Conservation (phyloP, 2,888 invertebrate genomes). For the Alloscopus bannaensis region DNA sequence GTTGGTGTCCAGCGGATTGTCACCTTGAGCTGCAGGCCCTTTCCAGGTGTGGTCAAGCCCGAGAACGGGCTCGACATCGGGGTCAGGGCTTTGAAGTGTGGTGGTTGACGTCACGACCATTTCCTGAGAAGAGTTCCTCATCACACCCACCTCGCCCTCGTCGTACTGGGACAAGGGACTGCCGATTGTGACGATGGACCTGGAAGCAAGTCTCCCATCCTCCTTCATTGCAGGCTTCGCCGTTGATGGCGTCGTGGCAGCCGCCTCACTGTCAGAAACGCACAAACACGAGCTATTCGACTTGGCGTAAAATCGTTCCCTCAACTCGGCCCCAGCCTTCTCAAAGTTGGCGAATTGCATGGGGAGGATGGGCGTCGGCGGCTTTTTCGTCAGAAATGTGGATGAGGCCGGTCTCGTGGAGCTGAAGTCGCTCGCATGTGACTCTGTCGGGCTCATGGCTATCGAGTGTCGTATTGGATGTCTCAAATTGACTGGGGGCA, state of each 20-base stretch:
- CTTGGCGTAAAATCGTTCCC: slow-evolving; percentile 65
- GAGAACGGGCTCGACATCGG: slow-evolving; percentile 62
- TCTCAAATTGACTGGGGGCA: slow-evolving; percentile 35
- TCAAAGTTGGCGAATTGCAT: slow-evolving; percentile 68
- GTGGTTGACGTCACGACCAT: not conserved
- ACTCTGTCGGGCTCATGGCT: slow-evolving; percentile 41
- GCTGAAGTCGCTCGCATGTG: slow-evolving; percentile 23
- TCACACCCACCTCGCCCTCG: not conserved
- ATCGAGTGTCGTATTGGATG: slow-evolving; percentile 10
- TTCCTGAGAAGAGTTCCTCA: not conserved
- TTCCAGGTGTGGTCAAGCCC: slow-evolving; percentile 71
- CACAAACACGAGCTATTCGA: slow-evolving; percentile 16
- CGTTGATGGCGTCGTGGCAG: not conserved
- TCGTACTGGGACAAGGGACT: not conserved
- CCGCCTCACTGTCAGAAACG: slow-evolving; percentile 6
- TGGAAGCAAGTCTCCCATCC: slow-evolving; percentile 45
- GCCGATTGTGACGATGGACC: slow-evolving; percentile 70
- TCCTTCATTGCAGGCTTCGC: not conserved
- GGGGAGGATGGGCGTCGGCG: slow-evolving; percentile 69
- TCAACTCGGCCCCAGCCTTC: slow-evolving; percentile 68
- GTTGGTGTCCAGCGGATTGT: slow-evolving; percentile 22
- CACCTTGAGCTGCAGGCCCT: slow-evolving; percentile 68
- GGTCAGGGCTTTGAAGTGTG: not conserved
- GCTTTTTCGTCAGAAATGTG: slow-evolving; percentile 54
- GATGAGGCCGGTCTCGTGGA: slow-evolving; percentile 8